Base-by-base conservation (phyloP, 1,140 invertebrate genomes). In the Drosophila sechellia region DNA sequence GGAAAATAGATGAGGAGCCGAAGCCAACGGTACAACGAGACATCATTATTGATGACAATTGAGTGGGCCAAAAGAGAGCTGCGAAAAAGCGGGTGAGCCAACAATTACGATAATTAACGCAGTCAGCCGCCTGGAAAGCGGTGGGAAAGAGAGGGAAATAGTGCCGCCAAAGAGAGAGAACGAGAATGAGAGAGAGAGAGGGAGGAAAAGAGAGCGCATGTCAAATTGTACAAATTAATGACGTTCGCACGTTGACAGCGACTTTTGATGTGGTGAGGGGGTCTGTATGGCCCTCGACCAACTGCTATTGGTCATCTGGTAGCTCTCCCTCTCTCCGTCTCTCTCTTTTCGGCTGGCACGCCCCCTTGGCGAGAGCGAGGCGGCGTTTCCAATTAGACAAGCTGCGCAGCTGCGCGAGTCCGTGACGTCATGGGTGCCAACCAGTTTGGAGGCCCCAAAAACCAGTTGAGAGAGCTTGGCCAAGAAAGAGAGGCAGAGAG, bases 21-120 rank as follows among this genome's bases (percentile, higher is more conserved):
- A 75, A 52, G 43, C 58, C 57, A 84, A 81, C 77, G 77, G 76
- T 77, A 79, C 77, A 91, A 91, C 90, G 83, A 91, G 90, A 91
- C 90, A 91, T 91, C 85, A 91, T 91, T 91, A 91, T 91, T 90
- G 86, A 91, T 91, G 90, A 91, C 90, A 91, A 91, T 91, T 91
- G 90, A 91, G 74, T 91, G 90, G 81, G 90, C 78, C 70, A 87
- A 72, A 61, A 73, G 85, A 71, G 74, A 81, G 83, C 74, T 78
- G 65, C 43, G 54, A 40, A 55, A 46, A 43, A 64, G 69, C 52
- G 66, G 56, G 65, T 69, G 66, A 56, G 46, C 50, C 72, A 77
- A 77, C 83, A 89, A 87, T 87, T 87, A 87, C 84, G 79, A 89
- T 89, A 89, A 89, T 89, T 89, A 89, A 89, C 85, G 77, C 85